A percentile compares a stretch with the other conserved stretches of the same genome.
Evolutionary conservation across 2,113 vertebrate genomes (phyloP).

Genomic region (Fregetta grallaria): DNA sequence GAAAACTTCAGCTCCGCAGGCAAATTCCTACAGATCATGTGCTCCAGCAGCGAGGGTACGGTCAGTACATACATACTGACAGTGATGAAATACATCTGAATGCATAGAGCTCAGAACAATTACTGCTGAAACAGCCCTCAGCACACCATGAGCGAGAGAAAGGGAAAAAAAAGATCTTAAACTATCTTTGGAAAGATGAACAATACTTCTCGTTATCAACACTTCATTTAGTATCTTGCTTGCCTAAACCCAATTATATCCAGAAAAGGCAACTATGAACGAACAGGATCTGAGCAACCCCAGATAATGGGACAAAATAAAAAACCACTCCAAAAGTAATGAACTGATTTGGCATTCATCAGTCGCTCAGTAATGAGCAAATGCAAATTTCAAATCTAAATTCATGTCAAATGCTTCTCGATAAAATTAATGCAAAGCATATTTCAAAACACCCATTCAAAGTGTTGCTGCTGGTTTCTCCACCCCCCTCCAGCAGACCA

Average conservation of each 20-base stretch:
- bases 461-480: neutral
- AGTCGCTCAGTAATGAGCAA: neutral
- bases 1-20: neutral
- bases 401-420: neutral
- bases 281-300: neutral
- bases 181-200: neutral
- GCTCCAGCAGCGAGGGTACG: neutral
- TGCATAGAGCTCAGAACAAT: neutral
- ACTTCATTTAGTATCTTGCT: neutral
- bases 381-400: neutral
- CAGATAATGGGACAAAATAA: constrained; percentile 5
- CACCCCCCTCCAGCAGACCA: neutral
- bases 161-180: neutral
- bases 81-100: neutral
- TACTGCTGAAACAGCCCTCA: neutral
- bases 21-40: neutral
- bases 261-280: neutral
- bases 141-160: neutral
- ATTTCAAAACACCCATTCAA: neutral
- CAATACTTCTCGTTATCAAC: neutral
- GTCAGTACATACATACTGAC: neutral
- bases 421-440: neutral
- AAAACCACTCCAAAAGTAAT: neutral
- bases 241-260: neutral
- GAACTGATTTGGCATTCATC: constrained; percentile 5